Evolutionary conservation across 1,140 invertebrate genomes (phyloP).

Genomic region (Megalopta genalis): DNA sequence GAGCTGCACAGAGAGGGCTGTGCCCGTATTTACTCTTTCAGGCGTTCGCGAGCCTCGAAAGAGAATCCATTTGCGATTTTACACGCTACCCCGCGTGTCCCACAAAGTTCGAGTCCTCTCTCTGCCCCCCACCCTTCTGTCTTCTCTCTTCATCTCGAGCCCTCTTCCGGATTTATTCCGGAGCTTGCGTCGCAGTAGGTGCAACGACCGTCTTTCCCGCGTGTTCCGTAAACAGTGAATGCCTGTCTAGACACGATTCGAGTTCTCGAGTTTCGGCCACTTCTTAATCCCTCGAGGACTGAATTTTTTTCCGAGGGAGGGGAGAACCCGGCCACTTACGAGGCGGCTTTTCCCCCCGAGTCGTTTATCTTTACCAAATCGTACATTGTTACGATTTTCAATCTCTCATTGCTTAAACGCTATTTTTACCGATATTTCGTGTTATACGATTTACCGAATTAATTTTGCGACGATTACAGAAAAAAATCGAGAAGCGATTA

Average conservation of each 20-base stretch:
- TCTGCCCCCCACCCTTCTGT: neutral
- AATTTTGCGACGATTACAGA: too few species aligned
- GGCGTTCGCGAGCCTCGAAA: constrained; percentile 19
- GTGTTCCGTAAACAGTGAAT: constrained; percentile 36
- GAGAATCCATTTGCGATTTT: constrained; percentile 45
- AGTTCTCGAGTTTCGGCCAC: constrained; percentile 8
- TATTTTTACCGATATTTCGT: too few species aligned
- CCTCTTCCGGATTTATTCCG: constrained; percentile 37
- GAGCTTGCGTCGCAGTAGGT: constrained; percentile 23
- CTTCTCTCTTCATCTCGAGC: constrained; percentile 15
- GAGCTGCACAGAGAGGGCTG: neutral
- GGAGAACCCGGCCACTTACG: too few species aligned
- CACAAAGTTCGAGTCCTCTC: neutral
- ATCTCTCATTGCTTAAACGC: too few species aligned
- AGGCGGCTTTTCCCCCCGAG: too few species aligned
- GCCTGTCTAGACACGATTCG: constrained; percentile 33
- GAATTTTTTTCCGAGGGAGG: constrained; percentile 4
- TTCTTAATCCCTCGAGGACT: neutral
- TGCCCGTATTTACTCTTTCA: constrained; percentile 35
- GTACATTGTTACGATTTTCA: too few species aligned
- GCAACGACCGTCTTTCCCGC: constrained; percentile 35
- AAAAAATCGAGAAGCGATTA: too few species aligned
- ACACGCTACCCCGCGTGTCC: constrained; percentile 17
- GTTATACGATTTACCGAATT: too few species aligned
- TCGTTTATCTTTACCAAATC: too few species aligned